A percentile compares a stretch with the other conserved stretches of the same genome.
These are phyloP conservation scores for Abrostola triplasia DNA, from an alignment of 2,888 invertebrate species.

Conservation along the genomic window DNA sequence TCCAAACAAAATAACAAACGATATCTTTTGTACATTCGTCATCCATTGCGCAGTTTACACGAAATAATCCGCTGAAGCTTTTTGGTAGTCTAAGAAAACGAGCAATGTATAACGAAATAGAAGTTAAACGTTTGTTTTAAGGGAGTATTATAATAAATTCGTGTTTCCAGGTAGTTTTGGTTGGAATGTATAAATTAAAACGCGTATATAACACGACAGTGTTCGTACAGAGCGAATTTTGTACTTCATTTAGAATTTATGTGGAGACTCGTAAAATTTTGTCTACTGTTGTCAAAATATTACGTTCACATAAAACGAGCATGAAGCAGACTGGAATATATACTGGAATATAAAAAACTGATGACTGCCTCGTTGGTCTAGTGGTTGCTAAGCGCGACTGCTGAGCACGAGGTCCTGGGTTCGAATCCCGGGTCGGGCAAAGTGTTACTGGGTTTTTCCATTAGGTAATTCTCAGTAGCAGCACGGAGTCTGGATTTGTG, in stretches of 20 bases:
- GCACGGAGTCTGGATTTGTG: no score
- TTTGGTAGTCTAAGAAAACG: neutral
- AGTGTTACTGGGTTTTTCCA: no score
- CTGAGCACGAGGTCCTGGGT: no score
- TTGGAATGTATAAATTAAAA: constrained; percentile 45
- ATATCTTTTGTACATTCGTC: neutral
- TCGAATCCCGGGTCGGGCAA: no score
- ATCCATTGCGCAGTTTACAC: constrained; percentile 19
- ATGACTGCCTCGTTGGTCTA: no score
- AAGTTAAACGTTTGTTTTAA: neutral
- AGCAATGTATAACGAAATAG: constrained; percentile 1
- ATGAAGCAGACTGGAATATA: no score
- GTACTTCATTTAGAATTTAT: constrained; percentile 42
- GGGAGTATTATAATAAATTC: constrained; percentile 24
- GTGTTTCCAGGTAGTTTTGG: constrained; percentile 34
- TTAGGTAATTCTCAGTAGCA: no score
- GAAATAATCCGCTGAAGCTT: no score
- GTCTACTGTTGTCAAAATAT: constrained; percentile 11
- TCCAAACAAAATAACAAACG: neutral
- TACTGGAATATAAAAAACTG: no score
- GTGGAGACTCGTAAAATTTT: constrained; percentile 15
- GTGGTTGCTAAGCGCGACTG: no score
- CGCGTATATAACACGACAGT: constrained; percentile 47
- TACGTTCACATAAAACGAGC: no score
- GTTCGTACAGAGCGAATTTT: constrained; percentile 28